Evolutionary conservation across 2,888 invertebrate species (phyloP), one percentile per base, ranked within the genome.

Genomic region (Criorhina ranunculi): DNA sequence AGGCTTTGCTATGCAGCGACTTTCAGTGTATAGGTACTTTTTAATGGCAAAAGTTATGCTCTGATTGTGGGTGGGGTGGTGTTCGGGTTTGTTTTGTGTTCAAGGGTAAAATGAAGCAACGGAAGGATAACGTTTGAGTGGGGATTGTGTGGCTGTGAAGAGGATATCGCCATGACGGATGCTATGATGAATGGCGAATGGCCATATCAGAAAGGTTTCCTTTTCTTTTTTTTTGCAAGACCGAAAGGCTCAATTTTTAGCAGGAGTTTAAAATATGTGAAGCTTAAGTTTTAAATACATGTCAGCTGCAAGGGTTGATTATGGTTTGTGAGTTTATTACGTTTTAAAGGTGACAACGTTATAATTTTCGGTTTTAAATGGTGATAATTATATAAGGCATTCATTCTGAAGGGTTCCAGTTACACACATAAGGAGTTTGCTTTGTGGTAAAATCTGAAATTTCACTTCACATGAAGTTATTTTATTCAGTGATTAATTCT

Each of bases 141-240:
- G 73, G 62, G 78, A 78, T 75, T 83, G 62, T 75, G 62, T 78
- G 73, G 67, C 44, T 67, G 78, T 73, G 46, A 75, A 83, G 83
- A 83, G 78, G 83, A 83, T 83, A 78, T 78, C 69, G 69, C 55
- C 62, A 66, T 83, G 85, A 85, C 85, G 80, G 85, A 85, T 79
- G 76, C 75, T 70, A 80, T 85, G 79, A 85, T 79, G 76, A 85
- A 85, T 85, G 85, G 75, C 53, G 73, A 79, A 79, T 75, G 49
- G 69, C 67, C 69, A 70, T 85, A 80, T 70, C 85, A 62, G 59
- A 31, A 67, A 37, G 69, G 49, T 24, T 24, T 24, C 4, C 4
- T 24, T 24, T 24, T 24, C 24, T 24, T 24, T 4, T 24, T 4
- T 57, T 70, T 77, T 66, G 57, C 44, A 35, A 33, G 31, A 83